Base-by-base conservation (phyloP, 2,888 invertebrate genomes). In the Liodrosophila aerea region DNA sequence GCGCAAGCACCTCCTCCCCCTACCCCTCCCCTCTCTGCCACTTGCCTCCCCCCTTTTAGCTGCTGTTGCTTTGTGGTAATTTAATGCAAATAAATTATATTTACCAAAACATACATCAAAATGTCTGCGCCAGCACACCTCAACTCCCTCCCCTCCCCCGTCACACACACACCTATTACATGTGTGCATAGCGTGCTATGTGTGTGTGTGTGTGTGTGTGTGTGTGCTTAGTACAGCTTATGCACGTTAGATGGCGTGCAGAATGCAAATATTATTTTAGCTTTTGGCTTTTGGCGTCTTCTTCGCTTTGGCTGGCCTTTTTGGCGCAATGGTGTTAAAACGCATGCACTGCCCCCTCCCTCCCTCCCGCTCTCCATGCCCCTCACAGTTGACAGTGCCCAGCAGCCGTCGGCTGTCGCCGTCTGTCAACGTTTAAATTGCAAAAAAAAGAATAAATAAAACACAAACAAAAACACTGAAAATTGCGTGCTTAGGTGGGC, bases 11-110 rank as follows among this genome's bases (percentile, higher is more conserved):
- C 33, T 11, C 1, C 22, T 0, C 37, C 30, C 33, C 12, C n/a
- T 8, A 22, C 15, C 18, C n/a, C 11, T 11, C 8, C 4, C 22
- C 49, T 2, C 46, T 13, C 1, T 8, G 16, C 9, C 22, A n/a
- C 22, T 22, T 15, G 16, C 11, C 7, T 13, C 40, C 15, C 49
- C 52, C 47, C 44, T 40, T 53, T 47, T 45, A 56, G 73, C 34
- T 51, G 37, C 30, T 39, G 45, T 11, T 51, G 46, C 71, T 73
- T 71, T 60, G 64, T 76, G 72, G 86, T 87, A 86, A 87, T 87
- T 85, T 85, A 78, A 86, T 86, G 86, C 87, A 86, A 86, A 86
- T 86, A 86, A 86, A 87, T 86, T 87, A 78, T 85, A 76, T 75
- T 87, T 85, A 78, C 83, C 83, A 85, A 85, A 82, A 84, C 81